Evolutionary conservation across 2,888 invertebrate species (phyloP).

Genomic region (Syritta pipiens): DNA sequence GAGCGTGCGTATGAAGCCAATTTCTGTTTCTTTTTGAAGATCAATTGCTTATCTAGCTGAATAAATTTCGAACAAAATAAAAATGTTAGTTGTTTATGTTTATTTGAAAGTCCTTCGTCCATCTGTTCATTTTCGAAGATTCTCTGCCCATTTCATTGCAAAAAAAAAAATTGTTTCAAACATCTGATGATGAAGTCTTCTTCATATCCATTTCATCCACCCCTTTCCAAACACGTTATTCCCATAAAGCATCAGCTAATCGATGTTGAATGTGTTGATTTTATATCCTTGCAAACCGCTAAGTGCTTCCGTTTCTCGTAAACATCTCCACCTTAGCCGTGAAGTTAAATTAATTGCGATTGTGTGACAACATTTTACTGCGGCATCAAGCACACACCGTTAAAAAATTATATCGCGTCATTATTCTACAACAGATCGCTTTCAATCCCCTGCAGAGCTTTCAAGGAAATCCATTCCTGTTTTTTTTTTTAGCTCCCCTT

Average conservation of each 20-base stretch:
- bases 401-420: conserved; percentile 44
- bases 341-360: conserved; percentile 65
- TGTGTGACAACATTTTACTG: conserved; percentile 62
- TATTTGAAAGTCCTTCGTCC: too few relatives aligned
- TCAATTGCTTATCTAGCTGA: too few relatives aligned
- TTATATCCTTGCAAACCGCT: conserved; percentile 26
- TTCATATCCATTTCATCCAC: not conserved
- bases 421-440: conserved; percentile 50
- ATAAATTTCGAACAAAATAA: too few relatives aligned
- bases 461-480: conserved; percentile 43
- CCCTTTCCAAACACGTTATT: not conserved
- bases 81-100: conserved; percentile 8
- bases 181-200: too few relatives aligned
- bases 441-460: conserved; percentile 49
- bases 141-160: too few relatives aligned
- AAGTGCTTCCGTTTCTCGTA: conserved; percentile 57
- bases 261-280: conserved; percentile 37
- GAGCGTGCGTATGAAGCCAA: too few relatives aligned
- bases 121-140: too few relatives aligned
- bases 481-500: conserved; percentile 12
- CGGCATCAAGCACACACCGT: conserved; percentile 34
- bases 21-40: too few relatives aligned
- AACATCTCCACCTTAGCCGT: conserved; percentile 49
- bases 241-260: conserved; percentile 33
- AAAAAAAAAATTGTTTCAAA: too few relatives aligned